These are phyloP conservation scores for Leucopsar rothschildi DNA, from an alignment of 2,113 vertebrate species.

Conservation along the genomic window DNA sequence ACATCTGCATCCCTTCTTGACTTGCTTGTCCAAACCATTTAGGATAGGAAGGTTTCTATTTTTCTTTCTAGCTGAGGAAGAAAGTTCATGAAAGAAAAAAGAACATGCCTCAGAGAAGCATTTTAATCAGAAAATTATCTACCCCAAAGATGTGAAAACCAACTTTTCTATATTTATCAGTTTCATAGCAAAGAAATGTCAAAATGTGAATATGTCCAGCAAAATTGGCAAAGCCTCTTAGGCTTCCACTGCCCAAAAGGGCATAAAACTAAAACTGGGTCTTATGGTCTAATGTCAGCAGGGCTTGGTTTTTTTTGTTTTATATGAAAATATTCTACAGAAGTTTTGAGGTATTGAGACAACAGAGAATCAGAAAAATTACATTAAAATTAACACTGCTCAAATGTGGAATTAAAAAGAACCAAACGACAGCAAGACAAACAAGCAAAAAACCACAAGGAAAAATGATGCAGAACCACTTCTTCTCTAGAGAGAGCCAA, in stretches of 20 bases:
- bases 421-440: not conserved
- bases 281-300: not conserved
- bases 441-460: not conserved
- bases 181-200: conserved; percentile 6
- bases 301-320: not conserved
- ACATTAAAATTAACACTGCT: not conserved
- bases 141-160: not conserved
- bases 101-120: not conserved
- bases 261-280: not conserved
- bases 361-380: not conserved
- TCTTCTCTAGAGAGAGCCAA: not conserved
- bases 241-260: not conserved
- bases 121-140: conserved; percentile 33
- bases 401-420: not conserved
- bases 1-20: not conserved
- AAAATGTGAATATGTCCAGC: not conserved
- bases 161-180: conserved; percentile 22
- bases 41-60: not conserved
- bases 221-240: not conserved
- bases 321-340: not conserved
- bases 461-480: not conserved
- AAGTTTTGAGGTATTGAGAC: not conserved
- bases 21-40: not conserved
- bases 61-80: not conserved
- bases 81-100: conserved; percentile 14